Evolutionary conservation across 2,888 invertebrate genomes (phyloP).

Genomic region (Chloromyia formosa): DNA sequence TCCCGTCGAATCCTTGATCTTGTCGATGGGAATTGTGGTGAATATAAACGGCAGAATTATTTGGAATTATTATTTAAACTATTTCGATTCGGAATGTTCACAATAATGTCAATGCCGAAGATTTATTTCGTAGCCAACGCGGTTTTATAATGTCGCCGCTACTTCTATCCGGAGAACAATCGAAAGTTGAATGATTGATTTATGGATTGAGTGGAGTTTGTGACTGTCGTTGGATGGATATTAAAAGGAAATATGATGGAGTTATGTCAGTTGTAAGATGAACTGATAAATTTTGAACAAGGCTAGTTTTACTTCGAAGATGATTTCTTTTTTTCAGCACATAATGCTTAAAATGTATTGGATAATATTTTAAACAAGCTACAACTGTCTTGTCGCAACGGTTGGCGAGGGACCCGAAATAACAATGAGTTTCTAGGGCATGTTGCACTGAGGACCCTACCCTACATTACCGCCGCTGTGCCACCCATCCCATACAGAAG

Average conservation of each 20-base stretch:
- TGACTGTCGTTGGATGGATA: background rate
- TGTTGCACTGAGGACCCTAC: too few relatives aligned
- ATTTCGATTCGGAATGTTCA: slow-evolving; percentile 24
- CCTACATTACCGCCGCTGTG: too few relatives aligned
- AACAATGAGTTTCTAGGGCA: too few relatives aligned
- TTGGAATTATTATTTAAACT: slow-evolving; percentile 21
- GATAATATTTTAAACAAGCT: too few relatives aligned
- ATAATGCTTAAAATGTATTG: too few relatives aligned
- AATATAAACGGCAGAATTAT: slow-evolving; percentile 20
- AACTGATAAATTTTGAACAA: background rate
- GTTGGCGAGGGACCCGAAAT: too few relatives aligned
- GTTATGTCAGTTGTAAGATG: background rate
- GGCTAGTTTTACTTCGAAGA: too few relatives aligned
- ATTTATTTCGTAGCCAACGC: slow-evolving; percentile 6
- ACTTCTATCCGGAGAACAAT: slow-evolving; percentile 5
- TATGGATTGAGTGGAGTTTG: slow-evolving; percentile 5
- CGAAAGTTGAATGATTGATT: slow-evolving; percentile 13
- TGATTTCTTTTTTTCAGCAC: too few relatives aligned
- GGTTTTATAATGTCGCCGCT: background rate
- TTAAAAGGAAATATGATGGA: background rate
- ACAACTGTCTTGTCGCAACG: too few relatives aligned
- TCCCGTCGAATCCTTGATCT: background rate
- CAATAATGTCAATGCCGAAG: slow-evolving; percentile 5
- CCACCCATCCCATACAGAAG: too few relatives aligned
- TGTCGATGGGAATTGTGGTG: too few relatives aligned